Evolutionary conservation across 2,888 invertebrate genomes (phyloP).

Genomic region (Hoplodrina blanda): DNA sequence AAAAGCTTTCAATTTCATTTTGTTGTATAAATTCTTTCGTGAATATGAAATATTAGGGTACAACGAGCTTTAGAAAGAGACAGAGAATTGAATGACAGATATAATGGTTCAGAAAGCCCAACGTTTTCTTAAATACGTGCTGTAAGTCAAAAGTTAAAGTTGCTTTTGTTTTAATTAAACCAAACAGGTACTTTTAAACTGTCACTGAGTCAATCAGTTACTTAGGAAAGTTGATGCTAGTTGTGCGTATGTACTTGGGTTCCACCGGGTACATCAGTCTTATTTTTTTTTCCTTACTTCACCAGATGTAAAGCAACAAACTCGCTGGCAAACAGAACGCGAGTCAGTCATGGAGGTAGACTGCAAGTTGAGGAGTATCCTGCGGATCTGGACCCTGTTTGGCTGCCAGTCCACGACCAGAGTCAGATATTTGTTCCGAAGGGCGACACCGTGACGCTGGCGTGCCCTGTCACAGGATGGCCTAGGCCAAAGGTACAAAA

Average conservation of each 20-base stretch:
- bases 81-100: background rate
- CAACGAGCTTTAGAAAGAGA: background rate
- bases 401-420: constrained; percentile 70
- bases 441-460: constrained; percentile 88
- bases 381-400: constrained; percentile 58
- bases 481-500: constrained; percentile 87
- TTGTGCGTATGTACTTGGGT: too few relatives aligned
- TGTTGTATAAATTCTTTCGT: background rate
- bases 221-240: too few relatives aligned
- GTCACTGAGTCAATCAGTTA: too few relatives aligned
- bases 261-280: too few relatives aligned
- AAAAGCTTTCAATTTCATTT: constrained; percentile 5
- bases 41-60: too few relatives aligned
- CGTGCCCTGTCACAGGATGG: constrained; percentile 91
- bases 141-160: too few relatives aligned
- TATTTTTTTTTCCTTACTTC: background rate
- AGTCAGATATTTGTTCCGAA: constrained; percentile 76
- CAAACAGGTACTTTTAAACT: too few relatives aligned
- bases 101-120: background rate
- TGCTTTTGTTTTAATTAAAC: too few relatives aligned
- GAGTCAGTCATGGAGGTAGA: constrained; percentile 82
- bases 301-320: constrained; percentile 87
- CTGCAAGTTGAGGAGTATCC: constrained; percentile 77
- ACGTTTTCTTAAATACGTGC: too few relatives aligned
- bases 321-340: constrained; percentile 80